A percentile compares a stretch with the other conserved stretches of the same genome.
Conservation (phyloP, 2,888 invertebrate genomes). For the Cordilura impudica region DNA sequence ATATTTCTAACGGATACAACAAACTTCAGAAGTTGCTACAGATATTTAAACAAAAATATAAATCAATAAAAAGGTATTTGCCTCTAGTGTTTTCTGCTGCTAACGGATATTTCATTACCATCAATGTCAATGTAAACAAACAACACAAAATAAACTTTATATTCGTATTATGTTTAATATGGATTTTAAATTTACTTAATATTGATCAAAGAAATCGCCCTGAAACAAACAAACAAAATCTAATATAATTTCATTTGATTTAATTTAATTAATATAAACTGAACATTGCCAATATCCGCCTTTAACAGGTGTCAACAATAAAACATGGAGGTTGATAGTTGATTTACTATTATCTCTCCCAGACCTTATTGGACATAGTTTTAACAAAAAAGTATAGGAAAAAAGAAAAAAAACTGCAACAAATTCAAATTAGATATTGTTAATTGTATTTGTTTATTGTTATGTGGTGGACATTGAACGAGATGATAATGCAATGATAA, state of each 20-base stretch:
- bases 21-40: conserved; percentile 12
- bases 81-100: conserved; percentile 1
- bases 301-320: conserved; percentile 53
- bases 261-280: conserved; percentile 31
- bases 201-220: conserved; percentile 8
- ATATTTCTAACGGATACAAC: conserved; percentile 19
- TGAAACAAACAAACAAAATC: neutral
- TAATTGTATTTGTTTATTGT: conserved; percentile 20
- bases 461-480: neutral
- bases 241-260: conserved; percentile 16
- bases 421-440: conserved; percentile 32
- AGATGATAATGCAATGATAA: conserved; percentile 26
- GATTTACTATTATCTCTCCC: neutral
- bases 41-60: neutral
- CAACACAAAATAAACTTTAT: neutral
- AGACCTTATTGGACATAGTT: neutral
- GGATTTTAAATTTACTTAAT: neutral
- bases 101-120: conserved; percentile 42
- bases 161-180: neutral
- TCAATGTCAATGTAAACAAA: conserved; percentile 52
- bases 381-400: no score
- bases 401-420: conserved; percentile 18
- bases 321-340: conserved; percentile 31
- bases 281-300: conserved; percentile 56
- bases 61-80: neutral